These are phyloP conservation scores for Diglossa cyanea DNA, from an alignment of 2,797 vertebrate species.

Conservation along the genomic window DNA sequence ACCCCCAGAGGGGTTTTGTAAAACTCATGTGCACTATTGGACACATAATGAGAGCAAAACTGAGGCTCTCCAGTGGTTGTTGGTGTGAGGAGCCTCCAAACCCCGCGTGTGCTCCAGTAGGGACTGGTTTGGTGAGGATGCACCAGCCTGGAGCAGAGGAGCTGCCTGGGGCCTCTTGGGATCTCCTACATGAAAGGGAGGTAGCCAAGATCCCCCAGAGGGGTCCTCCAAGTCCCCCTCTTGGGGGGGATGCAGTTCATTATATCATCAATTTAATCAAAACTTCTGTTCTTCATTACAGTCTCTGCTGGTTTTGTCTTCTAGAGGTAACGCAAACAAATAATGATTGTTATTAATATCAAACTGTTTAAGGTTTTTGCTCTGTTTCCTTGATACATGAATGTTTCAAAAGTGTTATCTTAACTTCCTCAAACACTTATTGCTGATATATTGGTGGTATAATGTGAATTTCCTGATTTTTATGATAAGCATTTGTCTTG, in stretches of 20 bases:
- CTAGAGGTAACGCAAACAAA: not conserved
- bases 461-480: not conserved
- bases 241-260: not conserved
- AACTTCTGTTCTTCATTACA: not conserved
- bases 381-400: not conserved
- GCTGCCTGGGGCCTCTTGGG: not conserved
- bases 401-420: not conserved
- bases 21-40: not conserved
- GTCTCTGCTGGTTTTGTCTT: not conserved
- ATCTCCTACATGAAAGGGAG: rapidly evolving
- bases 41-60: not conserved
- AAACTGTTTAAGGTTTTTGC: not conserved
- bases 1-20: not conserved
- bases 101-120: not conserved
- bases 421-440: not conserved
- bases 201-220: not conserved
- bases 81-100: not conserved
- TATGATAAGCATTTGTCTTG: too few relatives aligned
- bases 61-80: not conserved
- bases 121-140: not conserved
- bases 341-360: not conserved
- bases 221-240: not conserved
- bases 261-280: not conserved
- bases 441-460: not conserved
- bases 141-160: not conserved